Evolutionary conservation across 1,140 invertebrate genomes (phyloP), one percentile per base, ranked within the genome.

Genomic region (Drosophila truncata): DNA sequence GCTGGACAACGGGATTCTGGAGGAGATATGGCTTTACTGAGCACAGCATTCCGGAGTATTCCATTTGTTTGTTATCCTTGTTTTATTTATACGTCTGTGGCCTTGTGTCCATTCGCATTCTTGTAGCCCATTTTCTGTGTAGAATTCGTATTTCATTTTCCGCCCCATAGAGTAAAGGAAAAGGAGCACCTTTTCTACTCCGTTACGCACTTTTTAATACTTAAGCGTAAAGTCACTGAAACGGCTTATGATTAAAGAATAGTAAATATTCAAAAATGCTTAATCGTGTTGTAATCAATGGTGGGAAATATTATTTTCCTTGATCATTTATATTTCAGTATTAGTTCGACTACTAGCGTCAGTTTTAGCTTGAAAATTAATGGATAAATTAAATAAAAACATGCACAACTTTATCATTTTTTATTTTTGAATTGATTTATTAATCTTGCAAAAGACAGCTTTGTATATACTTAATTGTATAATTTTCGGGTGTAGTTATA

Each of bases 1-100:
- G 90, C 92, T 96, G 81, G 95, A 95, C 90, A 95, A 97, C 82
- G 95, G 95, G 86, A 95, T 96, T 87, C 95, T 97, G 94, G 96
- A 96, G 93, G 96, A 97, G 92, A 96, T 97, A 91, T 97, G 96
- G 96, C 54, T 88, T 16, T 85, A 87, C 25, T 87, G 73, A 83
- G 67, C 73, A 47, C 46, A 76, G 67, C 73, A 70, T 57, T 59
- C 29, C 54, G 37, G 47, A 80, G 55, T 77, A 80, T 83, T 75
- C 57, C 42, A 31, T 7, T 42, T 76, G 49, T 60, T 77, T 69
- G 74, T 77, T 76, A 65, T 76, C 27, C 33, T 76, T 76, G 50
- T 76, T 76, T 75, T 72, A 72, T 41, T 66, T 70, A 42, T 66
- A 23, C 20, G 27, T n/a, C 13, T 20, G 6, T 29, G n/a, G 25